Evolutionary conservation across 2,797 vertebrate genomes (phyloP), one percentile per base, ranked within the genome.

Genomic region (Ambastaia sidthimunki): DNA sequence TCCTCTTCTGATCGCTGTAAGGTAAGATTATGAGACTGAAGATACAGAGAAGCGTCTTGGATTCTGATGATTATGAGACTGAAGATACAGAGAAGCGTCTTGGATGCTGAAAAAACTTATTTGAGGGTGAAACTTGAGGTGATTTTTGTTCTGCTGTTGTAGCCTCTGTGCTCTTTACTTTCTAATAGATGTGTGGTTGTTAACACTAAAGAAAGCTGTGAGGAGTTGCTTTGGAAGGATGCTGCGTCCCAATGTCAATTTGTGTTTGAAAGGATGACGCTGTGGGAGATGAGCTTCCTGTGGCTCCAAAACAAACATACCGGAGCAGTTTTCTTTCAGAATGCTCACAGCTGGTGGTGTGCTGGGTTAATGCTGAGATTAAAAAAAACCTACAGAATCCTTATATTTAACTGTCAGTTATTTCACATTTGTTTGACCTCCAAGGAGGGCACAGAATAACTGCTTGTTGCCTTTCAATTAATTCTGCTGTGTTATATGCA

Each of bases 281-380:
- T 71, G 82, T 44, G 52, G 78, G 63, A 75, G 44, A 60, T 23
- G 69, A 62, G 67, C 31, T 71, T 65, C 75, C 66, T 70, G 75
- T 66, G 71, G 74, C 41, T 68, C 25, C 52, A 73, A 78, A 60
- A 71, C 76, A 81, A 73, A 81, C 79, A 78, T n/a, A 48, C 31
- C 18, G 47, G 44, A 57, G 76, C 55, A 68, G 65, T 59, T 65
- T 73, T 67, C 44, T 21, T 77, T 55, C 16, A 44, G 28, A 63
- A 71, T 67, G 57, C 54, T 66, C 78, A 68, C 74, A 57, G 65
- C 31, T 37, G 78, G 79, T 74, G 74, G 60, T n/a, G 54, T 70
- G 57, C 47, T 71, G 54, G 63, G 50, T 76, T 72, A 80, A 69
- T 71, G 54, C 41, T 76, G 73, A 16, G 73, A 67, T 47, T n/a